Conservation (phyloP, 2,797 vertebrate genomes). For the Enteromius radiatus region DNA sequence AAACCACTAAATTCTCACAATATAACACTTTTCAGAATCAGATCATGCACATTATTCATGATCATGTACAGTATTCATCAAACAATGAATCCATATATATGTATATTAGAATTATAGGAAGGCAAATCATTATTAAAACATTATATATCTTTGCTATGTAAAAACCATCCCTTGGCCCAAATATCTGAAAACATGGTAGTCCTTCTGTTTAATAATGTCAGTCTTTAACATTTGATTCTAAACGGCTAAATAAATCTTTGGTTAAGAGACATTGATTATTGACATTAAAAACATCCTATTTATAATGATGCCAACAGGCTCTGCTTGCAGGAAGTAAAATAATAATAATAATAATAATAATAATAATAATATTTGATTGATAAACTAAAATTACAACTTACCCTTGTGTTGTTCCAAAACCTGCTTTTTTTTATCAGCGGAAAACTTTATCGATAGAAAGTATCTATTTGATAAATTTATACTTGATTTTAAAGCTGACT, state of each 20-base stretch:
- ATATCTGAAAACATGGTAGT: conserved; percentile 1
- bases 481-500: background rate
- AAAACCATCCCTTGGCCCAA: background rate
- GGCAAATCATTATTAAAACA: background rate
- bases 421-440: background rate
- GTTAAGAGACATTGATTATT: background rate
- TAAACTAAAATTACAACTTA: background rate
- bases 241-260: background rate
- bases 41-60: background rate
- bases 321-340: background rate
- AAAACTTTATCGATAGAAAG: too few species aligned
- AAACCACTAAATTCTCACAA: background rate
- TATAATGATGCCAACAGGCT: background rate
- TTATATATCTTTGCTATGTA: background rate
- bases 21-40: background rate
- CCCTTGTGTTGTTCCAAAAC: background rate
- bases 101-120: background rate
- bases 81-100: conserved; percentile 6
- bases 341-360: background rate
- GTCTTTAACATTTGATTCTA: conserved; percentile 23
- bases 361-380: background rate
- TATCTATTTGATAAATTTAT: too few species aligned
- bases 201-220: conserved; percentile 13
- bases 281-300: background rate
- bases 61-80: background rate